Conservation (phyloP, 2,888 invertebrate genomes). For the Anoplius nigerrimus region DNA sequence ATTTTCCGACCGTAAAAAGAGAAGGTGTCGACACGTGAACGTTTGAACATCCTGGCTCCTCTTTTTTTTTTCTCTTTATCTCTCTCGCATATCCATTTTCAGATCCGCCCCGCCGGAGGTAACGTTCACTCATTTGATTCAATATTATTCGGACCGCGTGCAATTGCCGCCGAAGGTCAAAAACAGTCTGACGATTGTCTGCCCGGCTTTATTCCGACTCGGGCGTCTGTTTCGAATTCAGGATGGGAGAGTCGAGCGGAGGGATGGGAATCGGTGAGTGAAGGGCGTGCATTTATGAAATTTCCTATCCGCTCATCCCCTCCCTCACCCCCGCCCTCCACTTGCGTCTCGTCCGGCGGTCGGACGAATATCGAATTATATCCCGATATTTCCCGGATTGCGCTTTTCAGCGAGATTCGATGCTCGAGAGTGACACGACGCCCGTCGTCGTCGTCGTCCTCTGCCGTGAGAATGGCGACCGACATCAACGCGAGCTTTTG, state of each 20-base stretch:
- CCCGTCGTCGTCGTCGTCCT: neutral
- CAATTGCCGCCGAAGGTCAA: conserved; percentile 47
- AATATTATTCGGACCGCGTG: conserved; percentile 49
- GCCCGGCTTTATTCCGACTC: conserved; percentile 18
- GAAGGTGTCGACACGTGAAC: too few relatives aligned
- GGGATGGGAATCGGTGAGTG: conserved; percentile 6
- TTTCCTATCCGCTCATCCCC: conserved; percentile 31
- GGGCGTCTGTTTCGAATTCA: neutral
- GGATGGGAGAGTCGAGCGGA: neutral
- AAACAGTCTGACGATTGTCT: conserved; percentile 24
- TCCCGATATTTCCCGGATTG: conserved; percentile 32
- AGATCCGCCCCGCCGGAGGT: neutral
- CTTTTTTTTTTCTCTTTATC: too few relatives aligned
- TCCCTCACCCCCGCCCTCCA: conserved; percentile 15
- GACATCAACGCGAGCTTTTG: too few relatives aligned
- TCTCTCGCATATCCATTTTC: too few relatives aligned
- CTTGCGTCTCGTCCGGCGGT: neutral
- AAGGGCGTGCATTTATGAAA: conserved; percentile 52
- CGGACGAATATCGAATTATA: conserved; percentile 38
- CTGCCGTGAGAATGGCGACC: too few relatives aligned
- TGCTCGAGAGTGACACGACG: neutral
- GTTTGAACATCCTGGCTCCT: too few relatives aligned
- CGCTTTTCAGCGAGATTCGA: conserved; percentile 22
- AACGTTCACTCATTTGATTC: conserved; percentile 47
- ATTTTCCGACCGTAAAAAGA: too few relatives aligned